Conservation (phyloP, 2,113 vertebrate species). For the Canis aureus region DNA sequence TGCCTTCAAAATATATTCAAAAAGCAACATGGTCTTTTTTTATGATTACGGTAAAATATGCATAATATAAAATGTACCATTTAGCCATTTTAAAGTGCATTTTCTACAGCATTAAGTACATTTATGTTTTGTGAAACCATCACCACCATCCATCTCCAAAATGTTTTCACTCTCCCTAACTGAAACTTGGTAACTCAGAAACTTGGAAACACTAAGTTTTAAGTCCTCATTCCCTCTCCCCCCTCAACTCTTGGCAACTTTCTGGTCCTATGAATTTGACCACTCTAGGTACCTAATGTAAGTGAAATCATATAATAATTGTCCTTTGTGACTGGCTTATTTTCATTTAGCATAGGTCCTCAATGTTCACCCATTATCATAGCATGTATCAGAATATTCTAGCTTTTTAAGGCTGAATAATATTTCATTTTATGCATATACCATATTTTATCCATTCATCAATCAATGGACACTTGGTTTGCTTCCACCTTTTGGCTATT, state of each 20-base stretch:
- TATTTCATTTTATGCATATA: neutral
- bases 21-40: neutral
- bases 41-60: neutral
- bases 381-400: neutral
- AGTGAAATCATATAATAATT: neutral
- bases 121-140: neutral
- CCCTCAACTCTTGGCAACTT: neutral
- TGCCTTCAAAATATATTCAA: neutral
- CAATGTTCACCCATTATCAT: neutral
- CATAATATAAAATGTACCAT: neutral
- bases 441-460: neutral
- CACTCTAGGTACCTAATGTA: neutral
- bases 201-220: neutral
- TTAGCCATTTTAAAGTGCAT: neutral
- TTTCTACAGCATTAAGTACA: neutral
- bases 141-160: neutral
- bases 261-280: neutral
- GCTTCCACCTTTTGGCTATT: neutral
- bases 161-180: neutral
- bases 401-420: neutral
- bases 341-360: neutral
- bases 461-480: neutral
- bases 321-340: neutral
- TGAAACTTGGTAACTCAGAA: neutral
- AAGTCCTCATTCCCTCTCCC: neutral